phyloP scores from a whole-genome alignment of 2,888 invertebrate genomes.

The Ctenicera cuprea region DNA sequence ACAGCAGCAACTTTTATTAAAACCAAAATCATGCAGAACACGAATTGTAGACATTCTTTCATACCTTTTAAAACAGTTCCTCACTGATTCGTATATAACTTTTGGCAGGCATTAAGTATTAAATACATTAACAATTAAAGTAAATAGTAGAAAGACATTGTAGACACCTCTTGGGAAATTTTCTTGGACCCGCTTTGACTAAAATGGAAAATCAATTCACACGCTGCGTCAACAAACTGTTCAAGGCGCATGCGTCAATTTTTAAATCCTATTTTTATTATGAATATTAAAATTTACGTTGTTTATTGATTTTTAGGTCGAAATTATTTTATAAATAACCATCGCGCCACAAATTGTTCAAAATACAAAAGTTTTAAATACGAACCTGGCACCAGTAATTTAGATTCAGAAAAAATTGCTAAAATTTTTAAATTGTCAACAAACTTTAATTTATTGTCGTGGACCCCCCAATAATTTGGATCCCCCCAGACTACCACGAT shows the following conservation, averaged over 20 bases:
- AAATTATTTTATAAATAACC: neutral
- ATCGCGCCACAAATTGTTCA: neutral
- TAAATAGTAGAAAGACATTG: constrained; percentile 18
- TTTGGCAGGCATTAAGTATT: constrained; percentile 3
- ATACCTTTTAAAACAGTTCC: constrained; percentile 12
- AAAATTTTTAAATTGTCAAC: no score
- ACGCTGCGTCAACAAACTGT: constrained; percentile 37
- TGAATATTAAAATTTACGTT: neutral
- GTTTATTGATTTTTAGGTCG: constrained; percentile 6
- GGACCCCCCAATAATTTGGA: no score
- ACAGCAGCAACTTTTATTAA: constrained; percentile 1
- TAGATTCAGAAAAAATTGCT: no score
- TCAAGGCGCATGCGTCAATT: constrained; percentile 25
- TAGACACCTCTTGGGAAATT: constrained; percentile 18
- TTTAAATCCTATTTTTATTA: constrained; percentile 20
- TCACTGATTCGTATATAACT: constrained; percentile 2
- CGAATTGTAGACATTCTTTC: neutral
- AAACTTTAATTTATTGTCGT: no score
- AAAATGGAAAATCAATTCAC: constrained; percentile 39
- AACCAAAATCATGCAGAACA: neutral
- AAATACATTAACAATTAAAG: constrained; percentile 3
- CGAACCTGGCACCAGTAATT: no score
- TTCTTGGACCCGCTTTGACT: constrained; percentile 27
- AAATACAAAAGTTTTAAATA: no score
- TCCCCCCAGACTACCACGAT: no score